Conservation (phyloP, 2,113 vertebrate genomes). For the Bagarius yarrelli region DNA sequence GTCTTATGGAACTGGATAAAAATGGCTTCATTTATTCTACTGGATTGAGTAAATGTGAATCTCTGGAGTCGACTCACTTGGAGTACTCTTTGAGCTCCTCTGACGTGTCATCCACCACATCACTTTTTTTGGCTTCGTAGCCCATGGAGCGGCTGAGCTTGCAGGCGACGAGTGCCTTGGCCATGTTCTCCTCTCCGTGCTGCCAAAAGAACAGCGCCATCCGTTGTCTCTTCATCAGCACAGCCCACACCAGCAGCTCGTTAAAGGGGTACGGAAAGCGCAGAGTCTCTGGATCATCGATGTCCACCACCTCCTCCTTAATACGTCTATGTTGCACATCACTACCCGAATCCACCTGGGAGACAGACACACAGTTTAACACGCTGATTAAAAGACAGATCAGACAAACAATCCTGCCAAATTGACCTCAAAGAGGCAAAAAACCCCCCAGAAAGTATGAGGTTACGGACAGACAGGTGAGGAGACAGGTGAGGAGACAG, state of each 20-base stretch:
- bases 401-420: neutral
- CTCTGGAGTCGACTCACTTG: conserved; percentile 70
- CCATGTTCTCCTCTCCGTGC: conserved; percentile 98
- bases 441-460: neutral
- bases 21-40: neutral
- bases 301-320: conserved; percentile 97
- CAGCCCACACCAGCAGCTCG: conserved; percentile 94
- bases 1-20: no score
- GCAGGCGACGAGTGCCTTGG: conserved; percentile 95
- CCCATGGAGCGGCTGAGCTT: conserved; percentile 95
- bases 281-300: conserved; percentile 93
- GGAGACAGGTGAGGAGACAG: neutral
- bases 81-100: conserved; percentile 96
- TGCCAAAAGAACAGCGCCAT: conserved; percentile 99
- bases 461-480: neutral
- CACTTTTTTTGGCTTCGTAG: conserved; percentile 96
- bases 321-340: conserved; percentile 94
- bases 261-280: conserved; percentile 97
- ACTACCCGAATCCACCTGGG: conserved; percentile 64
- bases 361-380: neutral
- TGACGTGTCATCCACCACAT: conserved; percentile 94
- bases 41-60: neutral
- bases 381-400: neutral
- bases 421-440: neutral
- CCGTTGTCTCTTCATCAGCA: conserved; percentile 96